These are phyloP conservation scores for Alectoris magna DNA, from an alignment of 2,797 vertebrate genomes.

Conservation along the genomic window DNA sequence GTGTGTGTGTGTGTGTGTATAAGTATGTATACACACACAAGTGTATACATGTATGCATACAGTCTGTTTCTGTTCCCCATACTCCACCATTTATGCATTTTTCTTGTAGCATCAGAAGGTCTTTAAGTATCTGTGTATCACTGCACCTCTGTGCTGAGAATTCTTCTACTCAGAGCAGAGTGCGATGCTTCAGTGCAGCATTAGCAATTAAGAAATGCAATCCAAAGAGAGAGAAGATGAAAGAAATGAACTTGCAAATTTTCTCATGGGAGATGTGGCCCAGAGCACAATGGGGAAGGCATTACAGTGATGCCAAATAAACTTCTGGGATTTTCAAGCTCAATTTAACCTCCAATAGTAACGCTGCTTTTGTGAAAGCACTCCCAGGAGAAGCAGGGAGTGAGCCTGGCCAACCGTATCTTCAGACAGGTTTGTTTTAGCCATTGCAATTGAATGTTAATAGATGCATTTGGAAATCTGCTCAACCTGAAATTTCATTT, in stretches of 20 bases:
- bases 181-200: not conserved
- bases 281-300: not conserved
- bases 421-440: constrained; percentile 48
- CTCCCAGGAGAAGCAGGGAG: not conserved
- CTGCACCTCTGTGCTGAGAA: not conserved
- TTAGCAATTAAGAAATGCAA: not conserved
- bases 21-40: not conserved
- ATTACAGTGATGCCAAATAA: not conserved
- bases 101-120: not conserved
- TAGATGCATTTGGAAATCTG: constrained; percentile 69
- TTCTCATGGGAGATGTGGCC: not conserved
- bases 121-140: constrained; percentile 6
- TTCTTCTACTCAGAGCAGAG: not conserved
- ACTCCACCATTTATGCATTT: not conserved
- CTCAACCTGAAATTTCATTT: constrained; percentile 70
- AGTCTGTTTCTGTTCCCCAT: not conserved
- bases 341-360: constrained; percentile 24
- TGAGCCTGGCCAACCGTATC: not conserved
- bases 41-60: not conserved
- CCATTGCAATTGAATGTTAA: constrained; percentile 63
- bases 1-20: not conserved
- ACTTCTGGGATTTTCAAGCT: constrained; percentile 6
- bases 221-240: not conserved
- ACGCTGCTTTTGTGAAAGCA: constrained; percentile 38
- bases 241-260: not conserved